A percentile compares a stretch with the other conserved stretches of the same genome.
Conservation (phyloP, 1,140 invertebrate genomes). For the Drosophila malerkotliana region DNA sequence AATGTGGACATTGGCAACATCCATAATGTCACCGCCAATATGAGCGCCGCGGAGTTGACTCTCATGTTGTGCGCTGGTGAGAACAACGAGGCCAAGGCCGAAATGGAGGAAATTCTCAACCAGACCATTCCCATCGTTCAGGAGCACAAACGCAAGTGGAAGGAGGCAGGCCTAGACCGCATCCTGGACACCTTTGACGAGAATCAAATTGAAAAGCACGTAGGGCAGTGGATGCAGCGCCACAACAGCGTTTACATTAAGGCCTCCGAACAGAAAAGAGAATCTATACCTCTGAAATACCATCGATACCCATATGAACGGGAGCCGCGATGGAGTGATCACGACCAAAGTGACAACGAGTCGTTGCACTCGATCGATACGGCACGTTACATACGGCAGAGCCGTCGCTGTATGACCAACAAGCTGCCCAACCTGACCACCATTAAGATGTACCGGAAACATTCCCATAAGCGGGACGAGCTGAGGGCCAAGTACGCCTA, state of each 20-base stretch:
- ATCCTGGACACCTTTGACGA: conserved; percentile 72
- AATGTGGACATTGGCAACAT: conserved; percentile 30
- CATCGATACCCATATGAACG: neutral
- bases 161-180: conserved; percentile 62
- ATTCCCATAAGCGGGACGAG: conserved; percentile 58
- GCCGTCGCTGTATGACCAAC: conserved; percentile 44
- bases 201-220: conserved; percentile 67
- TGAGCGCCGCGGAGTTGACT: conserved; percentile 48
- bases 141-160: conserved; percentile 71
- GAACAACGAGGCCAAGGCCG: conserved; percentile 32
- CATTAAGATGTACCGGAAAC: conserved; percentile 71
- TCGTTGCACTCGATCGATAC: conserved; percentile 74
- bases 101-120: conserved; percentile 60
- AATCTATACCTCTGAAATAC: neutral
- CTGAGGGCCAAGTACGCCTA: conserved; percentile 63
- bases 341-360: conserved; percentile 40
- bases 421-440: conserved; percentile 51
- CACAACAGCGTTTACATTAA: conserved; percentile 54
- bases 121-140: conserved; percentile 68
- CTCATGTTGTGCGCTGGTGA: conserved; percentile 40
- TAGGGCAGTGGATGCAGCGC: conserved; percentile 67
- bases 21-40: conserved; percentile 23
- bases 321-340: neutral
- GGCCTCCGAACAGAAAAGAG: neutral
- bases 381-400: conserved; percentile 66